These are phyloP conservation scores for Spinibarbus caldwelli DNA, from an alignment of 2,797 vertebrate species.

Conservation along the genomic window DNA sequence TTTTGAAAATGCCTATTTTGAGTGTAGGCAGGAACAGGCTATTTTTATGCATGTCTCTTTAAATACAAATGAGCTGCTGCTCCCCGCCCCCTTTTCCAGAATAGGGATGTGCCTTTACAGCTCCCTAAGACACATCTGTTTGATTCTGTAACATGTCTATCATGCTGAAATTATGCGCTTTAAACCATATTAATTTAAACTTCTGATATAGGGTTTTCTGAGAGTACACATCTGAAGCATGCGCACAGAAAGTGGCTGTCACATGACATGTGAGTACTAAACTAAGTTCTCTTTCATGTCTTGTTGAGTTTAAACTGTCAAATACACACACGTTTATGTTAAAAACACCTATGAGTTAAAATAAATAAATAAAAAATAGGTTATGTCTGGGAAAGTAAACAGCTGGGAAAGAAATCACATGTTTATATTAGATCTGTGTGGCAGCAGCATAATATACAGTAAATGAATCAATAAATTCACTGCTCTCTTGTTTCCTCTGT, in stretches of 20 bases:
- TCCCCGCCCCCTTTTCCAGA: background rate
- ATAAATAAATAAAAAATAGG: too few relatives aligned
- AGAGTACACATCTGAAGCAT: too few relatives aligned
- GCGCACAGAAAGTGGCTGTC: too few relatives aligned
- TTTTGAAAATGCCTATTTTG: background rate
- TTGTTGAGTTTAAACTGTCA: too few relatives aligned
- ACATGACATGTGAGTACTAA: too few relatives aligned
- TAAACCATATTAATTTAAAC: background rate
- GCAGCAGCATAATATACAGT: background rate
- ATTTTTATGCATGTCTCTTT: background rate
- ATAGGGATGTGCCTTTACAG: background rate
- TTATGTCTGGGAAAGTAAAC: too few relatives aligned
- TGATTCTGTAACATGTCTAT: background rate
- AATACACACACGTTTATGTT: too few relatives aligned
- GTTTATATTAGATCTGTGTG: background rate
- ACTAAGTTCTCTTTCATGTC: too few relatives aligned
- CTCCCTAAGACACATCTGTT: background rate
- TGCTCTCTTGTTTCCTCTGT: too few relatives aligned
- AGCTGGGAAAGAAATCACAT: too few relatives aligned
- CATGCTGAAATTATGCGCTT: background rate
- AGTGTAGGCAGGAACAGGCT: background rate
- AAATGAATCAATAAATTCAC: too few relatives aligned
- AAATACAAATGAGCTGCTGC: background rate
- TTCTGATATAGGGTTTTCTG: background rate
- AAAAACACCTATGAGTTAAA: too few relatives aligned